A percentile compares a stretch with the other conserved stretches of the same genome.
Evolutionary conservation across 1,140 invertebrate species (phyloP).

Genomic region (Drosophila bocki): DNA sequence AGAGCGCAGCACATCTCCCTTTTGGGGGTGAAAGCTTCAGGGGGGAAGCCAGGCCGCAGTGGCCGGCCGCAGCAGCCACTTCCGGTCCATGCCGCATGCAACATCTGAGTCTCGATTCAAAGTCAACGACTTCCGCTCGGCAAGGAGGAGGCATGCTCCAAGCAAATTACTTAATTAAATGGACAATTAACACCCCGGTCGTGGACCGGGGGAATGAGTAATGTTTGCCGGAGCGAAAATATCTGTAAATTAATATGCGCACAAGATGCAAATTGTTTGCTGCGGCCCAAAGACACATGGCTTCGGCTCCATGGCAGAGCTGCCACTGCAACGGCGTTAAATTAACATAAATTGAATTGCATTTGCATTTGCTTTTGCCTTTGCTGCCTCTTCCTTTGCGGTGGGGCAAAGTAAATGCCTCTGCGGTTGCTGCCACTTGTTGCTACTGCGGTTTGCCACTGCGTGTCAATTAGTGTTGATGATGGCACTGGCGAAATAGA

Average conservation of each 20-base stretch:
- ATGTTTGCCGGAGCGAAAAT: constrained; percentile 78
- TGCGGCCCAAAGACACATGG: constrained; percentile 71
- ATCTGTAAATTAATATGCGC: constrained; percentile 84
- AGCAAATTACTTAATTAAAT: constrained; percentile 84
- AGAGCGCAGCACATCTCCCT: constrained; percentile 43
- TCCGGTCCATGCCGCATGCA: constrained; percentile 58
- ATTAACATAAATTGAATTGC: constrained; percentile 85
- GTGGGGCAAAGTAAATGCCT: constrained; percentile 40
- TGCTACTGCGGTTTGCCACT: constrained; percentile 55
- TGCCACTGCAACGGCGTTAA: constrained; percentile 64
- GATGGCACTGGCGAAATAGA: constrained; percentile 62
- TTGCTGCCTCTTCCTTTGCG: constrained; percentile 61
- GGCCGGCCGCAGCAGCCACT: constrained; percentile 56
- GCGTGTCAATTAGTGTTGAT: constrained; percentile 81
- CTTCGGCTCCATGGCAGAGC: constrained; percentile 37
- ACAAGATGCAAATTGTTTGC: constrained; percentile 82
- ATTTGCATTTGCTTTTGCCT: constrained; percentile 83
- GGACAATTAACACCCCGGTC: constrained; percentile 80
- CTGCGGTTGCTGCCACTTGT: constrained; percentile 55
- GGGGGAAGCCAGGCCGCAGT: neutral
- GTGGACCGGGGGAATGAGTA: constrained; percentile 55
- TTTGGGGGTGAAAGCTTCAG: constrained; percentile 39
- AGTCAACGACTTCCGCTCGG: constrained; percentile 81
- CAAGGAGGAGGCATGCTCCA: constrained; percentile 35
- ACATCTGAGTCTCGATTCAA: constrained; percentile 66